These are phyloP conservation scores for Hypanus sabinus DNA, from an alignment of 2,113 vertebrate species.

Conservation along the genomic window DNA sequence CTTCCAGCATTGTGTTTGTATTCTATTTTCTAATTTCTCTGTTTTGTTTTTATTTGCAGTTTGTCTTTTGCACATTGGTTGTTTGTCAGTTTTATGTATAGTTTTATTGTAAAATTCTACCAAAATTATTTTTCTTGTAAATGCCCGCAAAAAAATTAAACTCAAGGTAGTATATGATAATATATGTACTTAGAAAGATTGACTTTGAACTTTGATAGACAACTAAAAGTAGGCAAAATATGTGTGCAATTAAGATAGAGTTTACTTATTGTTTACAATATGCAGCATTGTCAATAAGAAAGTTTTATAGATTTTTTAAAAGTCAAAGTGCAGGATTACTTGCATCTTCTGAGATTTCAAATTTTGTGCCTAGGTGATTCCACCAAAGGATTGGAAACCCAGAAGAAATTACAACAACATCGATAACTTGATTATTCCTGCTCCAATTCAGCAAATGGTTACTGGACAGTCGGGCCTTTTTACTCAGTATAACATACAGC, in stretches of 20 bases:
- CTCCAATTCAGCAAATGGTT: constrained; percentile 70
- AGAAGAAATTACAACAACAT: constrained; percentile 64
- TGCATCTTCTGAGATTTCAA: not conserved
- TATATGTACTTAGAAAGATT: too few species aligned
- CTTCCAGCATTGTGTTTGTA: too few species aligned
- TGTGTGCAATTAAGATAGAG: not conserved
- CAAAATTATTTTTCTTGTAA: too few species aligned
- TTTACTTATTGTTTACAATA: not conserved
- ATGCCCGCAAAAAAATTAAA: too few species aligned
- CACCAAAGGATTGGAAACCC: constrained; percentile 68
- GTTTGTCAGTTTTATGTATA: too few species aligned
- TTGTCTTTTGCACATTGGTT: too few species aligned
- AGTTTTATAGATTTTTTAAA: not conserved
- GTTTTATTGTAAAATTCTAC: too few species aligned
- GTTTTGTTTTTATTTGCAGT: too few species aligned
- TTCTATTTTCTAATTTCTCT: too few species aligned
- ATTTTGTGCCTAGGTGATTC: constrained; percentile 60
- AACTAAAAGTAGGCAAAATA: too few species aligned
- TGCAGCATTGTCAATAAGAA: not conserved
- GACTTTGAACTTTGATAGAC: too few species aligned
- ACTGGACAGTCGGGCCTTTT: constrained; percentile 64
- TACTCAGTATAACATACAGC: constrained; percentile 66
- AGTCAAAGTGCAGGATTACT: not conserved
- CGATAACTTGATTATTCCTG: constrained; percentile 65
- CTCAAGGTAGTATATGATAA: too few species aligned